Evolutionary conservation across 2,113 vertebrate species (phyloP).

Genomic region (Tragelaphus buxtoni): DNA sequence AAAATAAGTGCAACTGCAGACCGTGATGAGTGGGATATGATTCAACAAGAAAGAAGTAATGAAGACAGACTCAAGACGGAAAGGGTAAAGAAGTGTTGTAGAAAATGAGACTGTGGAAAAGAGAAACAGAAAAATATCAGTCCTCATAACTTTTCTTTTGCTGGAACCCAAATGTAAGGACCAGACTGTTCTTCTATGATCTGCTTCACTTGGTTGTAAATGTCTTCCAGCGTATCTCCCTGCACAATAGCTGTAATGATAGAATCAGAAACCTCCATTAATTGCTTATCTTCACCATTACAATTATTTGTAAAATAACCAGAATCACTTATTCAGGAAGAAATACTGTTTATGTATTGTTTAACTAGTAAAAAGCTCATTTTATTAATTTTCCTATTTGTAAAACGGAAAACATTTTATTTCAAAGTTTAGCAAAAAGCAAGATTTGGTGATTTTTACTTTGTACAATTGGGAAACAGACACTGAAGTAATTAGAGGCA

Average conservation of each 20-base stretch:
- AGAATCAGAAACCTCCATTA: constrained; percentile 61
- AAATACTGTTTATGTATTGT: not conserved
- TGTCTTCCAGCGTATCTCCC: constrained; percentile 97
- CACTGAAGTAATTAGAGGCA: not conserved
- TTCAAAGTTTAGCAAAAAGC: not conserved
- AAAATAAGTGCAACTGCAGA: constrained; percentile 73
- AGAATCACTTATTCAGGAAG: not conserved
- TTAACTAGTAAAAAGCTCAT: not conserved
- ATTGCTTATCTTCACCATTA: not conserved
- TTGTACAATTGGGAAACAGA: not conserved
- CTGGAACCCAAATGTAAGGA: constrained; percentile 95
- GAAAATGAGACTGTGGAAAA: constrained; percentile 77
- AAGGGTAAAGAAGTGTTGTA: constrained; percentile 71
- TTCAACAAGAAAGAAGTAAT: constrained; percentile 65
- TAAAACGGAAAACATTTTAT: not conserved
- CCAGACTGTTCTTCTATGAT: constrained; percentile 98
- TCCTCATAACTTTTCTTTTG: constrained; percentile 98
- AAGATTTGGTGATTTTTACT: not conserved
- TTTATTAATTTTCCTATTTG: not conserved
- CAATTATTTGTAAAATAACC: not conserved
- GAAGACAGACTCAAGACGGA: constrained; percentile 72
- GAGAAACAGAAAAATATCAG: constrained; percentile 66
- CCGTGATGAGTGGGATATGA: constrained; percentile 69
- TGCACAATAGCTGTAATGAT: constrained; percentile 91
- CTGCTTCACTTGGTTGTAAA: constrained; percentile 97